Percentiles rank a stretch among this genome's conserved stretches.
Conservation (phyloP, 2,113 vertebrate genomes). For the Oncorhynchus masou region DNA sequence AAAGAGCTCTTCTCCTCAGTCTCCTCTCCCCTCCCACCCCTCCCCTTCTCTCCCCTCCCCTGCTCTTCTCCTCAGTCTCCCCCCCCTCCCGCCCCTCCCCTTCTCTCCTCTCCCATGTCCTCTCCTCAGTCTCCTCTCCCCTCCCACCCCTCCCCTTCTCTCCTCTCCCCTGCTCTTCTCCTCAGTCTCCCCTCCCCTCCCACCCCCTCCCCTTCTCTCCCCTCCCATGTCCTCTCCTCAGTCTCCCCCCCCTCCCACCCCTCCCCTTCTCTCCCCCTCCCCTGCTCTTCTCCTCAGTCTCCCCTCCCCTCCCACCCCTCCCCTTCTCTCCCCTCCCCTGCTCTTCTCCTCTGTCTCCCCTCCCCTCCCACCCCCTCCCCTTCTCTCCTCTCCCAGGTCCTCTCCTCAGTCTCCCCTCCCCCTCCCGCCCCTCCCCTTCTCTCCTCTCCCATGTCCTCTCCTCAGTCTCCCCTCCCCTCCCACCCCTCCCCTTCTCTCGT, state of each 20-base stretch:
- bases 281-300: neutral
- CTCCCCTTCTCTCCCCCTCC: neutral
- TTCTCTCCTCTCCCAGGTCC: neutral
- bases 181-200: neutral
- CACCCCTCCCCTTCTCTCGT: neutral
- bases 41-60: neutral
- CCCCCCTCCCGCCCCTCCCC: neutral
- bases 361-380: no score
- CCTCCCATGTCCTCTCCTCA: neutral
- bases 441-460: neutral
- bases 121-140: no score
- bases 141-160: no score
- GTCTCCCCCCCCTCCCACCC: no score
- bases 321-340: neutral
- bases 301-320: neutral
- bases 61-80: neutral
- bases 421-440: neutral
- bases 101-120: neutral
- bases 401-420: neutral
- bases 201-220: neutral
- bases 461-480: no score
- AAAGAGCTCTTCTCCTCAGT: no score
- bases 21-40: no score
- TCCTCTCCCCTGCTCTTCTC: neutral
- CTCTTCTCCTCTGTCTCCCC: no score